Evolutionary conservation across 2,797 vertebrate species (phyloP).

Genomic region (Rousettus madagascariensis): DNA sequence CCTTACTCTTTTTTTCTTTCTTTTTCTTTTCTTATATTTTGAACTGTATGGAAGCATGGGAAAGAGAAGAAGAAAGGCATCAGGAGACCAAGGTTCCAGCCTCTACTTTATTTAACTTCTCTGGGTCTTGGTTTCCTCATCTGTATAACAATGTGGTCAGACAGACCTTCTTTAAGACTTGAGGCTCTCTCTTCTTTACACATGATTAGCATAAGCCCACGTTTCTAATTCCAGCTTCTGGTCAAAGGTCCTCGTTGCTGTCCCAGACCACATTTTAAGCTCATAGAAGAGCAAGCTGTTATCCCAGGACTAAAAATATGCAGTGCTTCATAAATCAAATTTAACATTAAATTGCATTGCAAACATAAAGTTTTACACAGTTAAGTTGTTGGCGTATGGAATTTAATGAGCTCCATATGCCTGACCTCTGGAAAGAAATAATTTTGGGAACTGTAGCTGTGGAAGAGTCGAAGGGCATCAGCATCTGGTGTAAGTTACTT

Average conservation of each 20-base stretch:
- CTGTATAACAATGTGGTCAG: not conserved
- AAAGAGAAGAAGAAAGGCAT: not conserved
- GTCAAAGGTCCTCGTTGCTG: not conserved
- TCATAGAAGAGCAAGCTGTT: not conserved
- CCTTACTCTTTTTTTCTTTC: not conserved
- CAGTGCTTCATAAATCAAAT: slow-evolving; percentile 59
- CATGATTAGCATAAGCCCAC: not conserved
- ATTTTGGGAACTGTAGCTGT: slow-evolving; percentile 52
- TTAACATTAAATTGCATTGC: slow-evolving; percentile 36
- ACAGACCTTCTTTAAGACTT: not conserved
- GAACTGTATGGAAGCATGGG: not conserved
- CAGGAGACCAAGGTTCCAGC: not conserved
- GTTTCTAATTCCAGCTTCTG: not conserved
- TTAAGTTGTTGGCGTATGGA: slow-evolving; percentile 45
- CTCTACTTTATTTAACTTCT: not conserved
- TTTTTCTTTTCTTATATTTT: not conserved
- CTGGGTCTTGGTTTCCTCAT: not conserved
- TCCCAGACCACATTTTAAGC: not conserved
- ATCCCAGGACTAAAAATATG: not conserved
- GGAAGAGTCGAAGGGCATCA: slow-evolving; percentile 54
- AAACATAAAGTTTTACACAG: slow-evolving; percentile 65
- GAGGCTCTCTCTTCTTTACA: not conserved
- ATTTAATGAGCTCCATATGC: slow-evolving; percentile 76
- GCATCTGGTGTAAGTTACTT: slow-evolving; percentile 75
- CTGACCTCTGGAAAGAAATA: slow-evolving; percentile 70